phyloP scores from a whole-genome alignment of 2,797 vertebrate genomes.

The Tangara arthus region DNA sequence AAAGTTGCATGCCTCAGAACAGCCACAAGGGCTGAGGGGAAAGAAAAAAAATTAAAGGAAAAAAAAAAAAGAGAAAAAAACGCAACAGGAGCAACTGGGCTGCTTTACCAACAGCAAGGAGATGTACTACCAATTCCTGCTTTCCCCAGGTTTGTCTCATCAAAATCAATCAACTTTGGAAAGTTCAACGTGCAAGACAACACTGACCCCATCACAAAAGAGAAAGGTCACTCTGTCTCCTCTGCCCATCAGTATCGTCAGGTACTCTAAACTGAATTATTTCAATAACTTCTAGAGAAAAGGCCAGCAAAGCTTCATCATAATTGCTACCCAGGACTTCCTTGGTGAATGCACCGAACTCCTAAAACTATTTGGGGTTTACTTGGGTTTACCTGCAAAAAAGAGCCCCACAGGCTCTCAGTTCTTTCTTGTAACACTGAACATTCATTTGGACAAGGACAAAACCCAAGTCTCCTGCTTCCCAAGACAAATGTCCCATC shows the following conservation, averaged over 20 bases:
- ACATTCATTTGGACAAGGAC: background rate
- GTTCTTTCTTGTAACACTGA: background rate
- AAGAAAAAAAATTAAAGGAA: background rate
- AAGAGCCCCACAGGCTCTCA: accelerated
- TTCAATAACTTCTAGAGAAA: background rate
- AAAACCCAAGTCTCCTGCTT: background rate
- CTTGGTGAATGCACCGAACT: background rate
- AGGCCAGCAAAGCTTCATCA: background rate
- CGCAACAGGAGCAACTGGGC: background rate
- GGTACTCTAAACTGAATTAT: accelerated
- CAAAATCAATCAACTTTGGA: background rate
- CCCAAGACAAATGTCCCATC: background rate
- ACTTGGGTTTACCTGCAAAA: background rate
- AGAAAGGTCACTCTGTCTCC: background rate
- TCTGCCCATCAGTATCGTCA: background rate
- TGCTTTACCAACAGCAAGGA: background rate
- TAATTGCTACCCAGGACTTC: background rate
- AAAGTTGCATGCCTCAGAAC: background rate
- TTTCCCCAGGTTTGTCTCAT: background rate
- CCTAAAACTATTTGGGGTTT: background rate
- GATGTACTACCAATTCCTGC: background rate
- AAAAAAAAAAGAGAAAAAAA: background rate
- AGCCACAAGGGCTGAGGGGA: background rate
- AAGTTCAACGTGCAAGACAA: background rate
- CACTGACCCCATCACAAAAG: background rate